Evolutionary conservation across 2,888 invertebrate species (phyloP).

Genomic region (Sarcophaga caerulescens): DNA sequence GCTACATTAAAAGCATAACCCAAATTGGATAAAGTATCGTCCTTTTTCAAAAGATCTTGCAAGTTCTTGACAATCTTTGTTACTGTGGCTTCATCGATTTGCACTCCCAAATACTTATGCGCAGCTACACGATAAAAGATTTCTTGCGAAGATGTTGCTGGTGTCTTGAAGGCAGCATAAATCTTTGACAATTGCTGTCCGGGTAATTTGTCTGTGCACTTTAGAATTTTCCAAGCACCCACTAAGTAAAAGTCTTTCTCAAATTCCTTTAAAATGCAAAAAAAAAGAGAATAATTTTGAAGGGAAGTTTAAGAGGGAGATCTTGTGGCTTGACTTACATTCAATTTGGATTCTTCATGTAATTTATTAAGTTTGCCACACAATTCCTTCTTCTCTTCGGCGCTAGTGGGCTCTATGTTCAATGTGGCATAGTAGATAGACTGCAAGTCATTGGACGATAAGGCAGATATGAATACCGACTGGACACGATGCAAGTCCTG

Average conservation of each 20-base stretch:
- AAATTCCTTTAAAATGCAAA: constrained; percentile 74
- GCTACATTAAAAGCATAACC: constrained; percentile 93
- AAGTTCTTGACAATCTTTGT: constrained; percentile 88
- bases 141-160: constrained; percentile 86
- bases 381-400: constrained; percentile 82
- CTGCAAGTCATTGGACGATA: constrained; percentile 84
- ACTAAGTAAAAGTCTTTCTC: constrained; percentile 86
- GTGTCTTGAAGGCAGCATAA: constrained; percentile 84
- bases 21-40: constrained; percentile 90
- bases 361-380: constrained; percentile 81
- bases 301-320: neutral
- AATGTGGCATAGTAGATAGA: constrained; percentile 88
- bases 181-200: constrained; percentile 82
- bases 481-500: constrained; percentile 79
- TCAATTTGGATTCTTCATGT: constrained; percentile 78
- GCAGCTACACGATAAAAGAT: constrained; percentile 89
- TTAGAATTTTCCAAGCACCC: constrained; percentile 84
- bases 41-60: constrained; percentile 90
- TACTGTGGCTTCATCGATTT: constrained; percentile 85
- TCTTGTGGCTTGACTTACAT: constrained; percentile 80
- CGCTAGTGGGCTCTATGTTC: constrained; percentile 87
- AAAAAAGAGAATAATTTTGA: neutral
- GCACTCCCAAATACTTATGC: constrained; percentile 86
- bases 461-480: constrained; percentile 80
- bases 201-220: constrained; percentile 82